Evolutionary conservation across 2,113 vertebrate species (phyloP).

Genomic region (Lipotes vexillifer): DNA sequence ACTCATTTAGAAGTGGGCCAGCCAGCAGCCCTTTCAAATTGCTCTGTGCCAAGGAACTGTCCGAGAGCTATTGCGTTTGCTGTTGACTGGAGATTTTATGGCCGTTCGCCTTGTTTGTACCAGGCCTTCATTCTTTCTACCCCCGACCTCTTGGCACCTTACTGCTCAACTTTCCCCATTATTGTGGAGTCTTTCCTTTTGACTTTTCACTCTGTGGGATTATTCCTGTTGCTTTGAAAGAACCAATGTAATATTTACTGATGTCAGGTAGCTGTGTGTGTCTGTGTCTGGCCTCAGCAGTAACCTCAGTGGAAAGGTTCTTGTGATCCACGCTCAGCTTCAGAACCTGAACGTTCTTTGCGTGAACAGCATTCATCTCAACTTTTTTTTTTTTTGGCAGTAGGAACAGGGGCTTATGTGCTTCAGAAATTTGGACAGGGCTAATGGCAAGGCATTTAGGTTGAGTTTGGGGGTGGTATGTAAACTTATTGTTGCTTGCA

Average conservation of each 20-base stretch:
- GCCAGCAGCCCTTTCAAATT: not conserved
- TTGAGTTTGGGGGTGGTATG: not conserved
- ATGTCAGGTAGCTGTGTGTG: not conserved
- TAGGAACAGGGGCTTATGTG: not conserved
- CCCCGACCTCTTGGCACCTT: not conserved
- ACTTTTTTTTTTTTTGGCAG: not conserved
- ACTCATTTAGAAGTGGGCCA: not conserved
- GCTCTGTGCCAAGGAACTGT: not conserved
- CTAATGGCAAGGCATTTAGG: not conserved
- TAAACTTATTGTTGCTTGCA: not conserved
- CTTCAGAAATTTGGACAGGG: not conserved
- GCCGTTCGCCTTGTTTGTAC: not conserved
- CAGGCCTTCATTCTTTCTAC: not conserved
- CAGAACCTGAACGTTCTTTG: not conserved
- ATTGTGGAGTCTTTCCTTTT: not conserved
- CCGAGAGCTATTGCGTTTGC: not conserved
- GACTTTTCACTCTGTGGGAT: not conserved
- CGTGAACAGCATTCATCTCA: not conserved
- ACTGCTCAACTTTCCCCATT: not conserved
- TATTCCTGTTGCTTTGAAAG: slow-evolving; percentile 9
- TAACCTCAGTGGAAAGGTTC: not conserved
- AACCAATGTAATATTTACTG: not conserved
- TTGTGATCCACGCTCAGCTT: not conserved
- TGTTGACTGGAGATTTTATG: not conserved
- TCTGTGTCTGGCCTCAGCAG: not conserved